Evolutionary conservation across 2,113 vertebrate species (phyloP), one percentile per base, ranked within the genome.

Genomic region (Cavia porcellus): DNA sequence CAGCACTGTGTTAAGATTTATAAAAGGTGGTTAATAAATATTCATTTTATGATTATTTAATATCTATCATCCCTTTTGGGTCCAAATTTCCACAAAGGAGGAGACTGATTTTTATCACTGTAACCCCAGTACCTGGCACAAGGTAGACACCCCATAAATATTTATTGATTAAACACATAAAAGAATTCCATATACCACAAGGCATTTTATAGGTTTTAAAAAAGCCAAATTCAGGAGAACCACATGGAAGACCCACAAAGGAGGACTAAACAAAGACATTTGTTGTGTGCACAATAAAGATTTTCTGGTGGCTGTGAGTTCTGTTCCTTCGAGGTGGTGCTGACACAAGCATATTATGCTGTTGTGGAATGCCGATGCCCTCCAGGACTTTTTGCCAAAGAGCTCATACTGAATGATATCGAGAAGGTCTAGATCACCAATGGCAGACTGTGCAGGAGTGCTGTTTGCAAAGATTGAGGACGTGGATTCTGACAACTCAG

Each of bases 41-140:
- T 32, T 84, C 8, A 83, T 52, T 79, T 87, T 92, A 9, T 84
- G 45, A 72, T 42, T 90, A 82, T 87, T 94, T 75, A 64, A 50
- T 68, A 81, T 66, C 50, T 62, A 38, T 82, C 11, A 22, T 81
- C 47, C 15, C 17, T 72, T 89, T 55, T 45, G 11, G 28, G 88
- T 30, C n/a, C 35, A 42, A 82, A 66, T 57, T 75, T 86, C 45
- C 22, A 47, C 12, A 50, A 50, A 55, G 20, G n/a, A 45, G 9
- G 30, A 13, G 30, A 90, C n/a, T 74, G 14, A 4, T 66, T 92
- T 74, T 86, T 52, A 62, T 68, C 19, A 68, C 13, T 52, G 0
- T 30, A 61, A 42, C 47, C 17, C 55, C 61, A 64, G 77, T n/a
- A n/a, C 1, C 2, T 35, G 2, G 1, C 19, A 62, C 17, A 35